Conservation (phyloP, 2,797 vertebrate species). For the Meda fulgida region DNA sequence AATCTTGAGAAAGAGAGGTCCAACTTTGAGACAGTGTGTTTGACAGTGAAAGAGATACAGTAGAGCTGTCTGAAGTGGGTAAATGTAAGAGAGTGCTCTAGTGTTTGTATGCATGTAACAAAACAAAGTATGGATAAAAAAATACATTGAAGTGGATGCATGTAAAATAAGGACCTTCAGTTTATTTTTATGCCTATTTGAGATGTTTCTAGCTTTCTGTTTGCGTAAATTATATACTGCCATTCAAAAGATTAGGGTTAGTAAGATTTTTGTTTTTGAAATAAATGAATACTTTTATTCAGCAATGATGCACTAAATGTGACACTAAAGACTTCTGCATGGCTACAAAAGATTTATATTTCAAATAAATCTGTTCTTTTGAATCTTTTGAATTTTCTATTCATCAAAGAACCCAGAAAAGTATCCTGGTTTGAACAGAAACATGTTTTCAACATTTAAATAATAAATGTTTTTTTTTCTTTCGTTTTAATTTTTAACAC, state of each 20-base stretch:
- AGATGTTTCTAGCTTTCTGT: background rate
- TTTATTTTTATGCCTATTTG: background rate
- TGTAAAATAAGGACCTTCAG: background rate
- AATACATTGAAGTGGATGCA: background rate
- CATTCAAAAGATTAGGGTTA: background rate
- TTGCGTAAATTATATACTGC: background rate
- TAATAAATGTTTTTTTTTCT: too few relatives aligned
- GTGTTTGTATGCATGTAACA: background rate
- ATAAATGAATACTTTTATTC: background rate
- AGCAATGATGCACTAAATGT: background rate
- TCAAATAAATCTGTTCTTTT: too few relatives aligned
- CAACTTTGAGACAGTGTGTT: conserved; percentile 14
- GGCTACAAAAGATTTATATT: too few relatives aligned
- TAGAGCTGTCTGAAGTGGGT: background rate
- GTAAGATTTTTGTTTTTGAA: background rate
- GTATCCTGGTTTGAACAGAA: too few relatives aligned
- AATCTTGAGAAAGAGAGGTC: background rate
- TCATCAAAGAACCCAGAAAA: too few relatives aligned
- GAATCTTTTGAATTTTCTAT: too few relatives aligned
- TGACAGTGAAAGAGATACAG: conserved; percentile 25
- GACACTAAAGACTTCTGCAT: background rate
- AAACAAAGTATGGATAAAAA: background rate
- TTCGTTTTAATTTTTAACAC: background rate
- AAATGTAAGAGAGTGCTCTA: background rate
- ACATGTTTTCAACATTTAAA: too few relatives aligned